Evolutionary conservation across 2,888 invertebrate genomes (phyloP).

Genomic region (Ypsolopha sequella): DNA sequence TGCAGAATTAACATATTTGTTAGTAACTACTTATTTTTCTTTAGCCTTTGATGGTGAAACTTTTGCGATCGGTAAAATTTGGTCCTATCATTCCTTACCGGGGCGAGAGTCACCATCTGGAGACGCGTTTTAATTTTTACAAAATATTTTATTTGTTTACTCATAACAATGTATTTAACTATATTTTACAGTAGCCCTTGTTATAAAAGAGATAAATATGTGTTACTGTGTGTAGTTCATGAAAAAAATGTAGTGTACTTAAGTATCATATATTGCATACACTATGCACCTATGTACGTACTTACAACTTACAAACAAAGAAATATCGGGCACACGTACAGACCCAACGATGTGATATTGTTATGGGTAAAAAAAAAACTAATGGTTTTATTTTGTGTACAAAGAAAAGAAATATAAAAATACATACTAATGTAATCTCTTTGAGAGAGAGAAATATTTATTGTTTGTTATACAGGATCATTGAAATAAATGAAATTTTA

Average conservation of each 20-base stretch:
- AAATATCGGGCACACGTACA: constrained; percentile 43
- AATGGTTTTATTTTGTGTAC: constrained; percentile 63
- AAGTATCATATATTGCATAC: background rate
- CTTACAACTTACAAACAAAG: constrained; percentile 20
- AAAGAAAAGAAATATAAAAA: constrained; percentile 34
- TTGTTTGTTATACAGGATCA: constrained; percentile 63
- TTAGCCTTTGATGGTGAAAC: constrained; percentile 20
- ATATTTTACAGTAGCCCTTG: background rate
- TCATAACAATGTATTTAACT: constrained; percentile 13
- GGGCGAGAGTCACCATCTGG: constrained; percentile 38
- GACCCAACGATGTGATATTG: constrained; percentile 64
- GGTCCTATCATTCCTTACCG: constrained; percentile 76
- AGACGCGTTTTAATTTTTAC: constrained; percentile 27
- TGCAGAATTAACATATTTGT: constrained; percentile 29
- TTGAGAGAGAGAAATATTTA: constrained; percentile 52
- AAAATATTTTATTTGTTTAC: constrained; percentile 26
- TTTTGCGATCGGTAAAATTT: constrained; percentile 71
- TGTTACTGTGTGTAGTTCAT: background rate
- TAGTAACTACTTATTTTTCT: constrained; percentile 9
- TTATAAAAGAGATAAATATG: background rate
- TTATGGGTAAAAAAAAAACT: constrained; percentile 40
- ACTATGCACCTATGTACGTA: background rate
- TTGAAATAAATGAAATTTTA: constrained; percentile 53
- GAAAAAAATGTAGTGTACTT: background rate
- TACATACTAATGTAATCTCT: constrained; percentile 37